phyloP scores from a whole-genome alignment of 2,797 vertebrate species.

The Gila robusta region DNA sequence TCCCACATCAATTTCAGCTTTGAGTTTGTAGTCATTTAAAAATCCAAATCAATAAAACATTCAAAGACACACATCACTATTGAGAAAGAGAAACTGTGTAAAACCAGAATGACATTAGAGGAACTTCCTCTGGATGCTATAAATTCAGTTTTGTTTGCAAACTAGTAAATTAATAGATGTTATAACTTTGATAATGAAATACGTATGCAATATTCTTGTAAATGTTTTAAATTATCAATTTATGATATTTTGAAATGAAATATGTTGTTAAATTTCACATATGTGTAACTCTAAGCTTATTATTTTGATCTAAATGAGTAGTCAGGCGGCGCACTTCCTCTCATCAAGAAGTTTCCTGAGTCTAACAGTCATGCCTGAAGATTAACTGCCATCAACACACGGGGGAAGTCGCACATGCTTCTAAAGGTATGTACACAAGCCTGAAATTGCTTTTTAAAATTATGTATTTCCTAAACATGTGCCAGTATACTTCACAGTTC shows the following conservation, averaged over 20 bases:
- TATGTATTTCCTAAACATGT: background rate
- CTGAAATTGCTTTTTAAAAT: background rate
- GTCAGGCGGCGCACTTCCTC: constrained; percentile 59
- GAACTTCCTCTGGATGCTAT: background rate
- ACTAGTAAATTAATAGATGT: background rate
- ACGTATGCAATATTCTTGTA: background rate
- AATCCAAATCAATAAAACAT: background rate
- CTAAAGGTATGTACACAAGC: constrained; percentile 49
- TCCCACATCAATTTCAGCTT: constrained; percentile 34
- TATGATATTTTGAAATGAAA: background rate
- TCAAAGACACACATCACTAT: background rate
- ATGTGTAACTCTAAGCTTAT: background rate
- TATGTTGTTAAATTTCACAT: background rate
- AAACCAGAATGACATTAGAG: background rate
- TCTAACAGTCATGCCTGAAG: constrained; percentile 34
- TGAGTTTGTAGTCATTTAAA: background rate
- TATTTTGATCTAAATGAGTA: constrained; percentile 40
- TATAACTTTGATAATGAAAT: background rate
- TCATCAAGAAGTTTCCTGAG: constrained; percentile 60
- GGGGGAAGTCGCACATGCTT: constrained; percentile 47
- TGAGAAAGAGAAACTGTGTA: background rate
- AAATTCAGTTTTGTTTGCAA: background rate
- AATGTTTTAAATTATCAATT: background rate
- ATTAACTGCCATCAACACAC: constrained; percentile 40
- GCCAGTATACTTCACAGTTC: background rate